Evolutionary conservation across 2,113 vertebrate species (phyloP).

Genomic region (Cranoglanis bouderius): DNA sequence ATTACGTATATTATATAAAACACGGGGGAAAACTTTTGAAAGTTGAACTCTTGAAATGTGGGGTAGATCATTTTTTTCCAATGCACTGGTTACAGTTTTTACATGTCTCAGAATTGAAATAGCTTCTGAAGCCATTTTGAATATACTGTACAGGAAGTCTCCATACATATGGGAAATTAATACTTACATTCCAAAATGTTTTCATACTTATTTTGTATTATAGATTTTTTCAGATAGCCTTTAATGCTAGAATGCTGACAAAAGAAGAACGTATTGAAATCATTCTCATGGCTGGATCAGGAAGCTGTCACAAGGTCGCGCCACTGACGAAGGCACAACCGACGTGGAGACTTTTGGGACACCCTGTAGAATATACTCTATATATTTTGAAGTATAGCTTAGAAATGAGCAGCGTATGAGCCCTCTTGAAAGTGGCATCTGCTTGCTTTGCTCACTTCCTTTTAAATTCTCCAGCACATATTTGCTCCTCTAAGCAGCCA

Average conservation of each 20-base stretch:
- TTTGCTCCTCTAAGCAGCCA: background rate
- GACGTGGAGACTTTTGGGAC: no score
- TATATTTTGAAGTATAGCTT: background rate
- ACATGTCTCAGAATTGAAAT: background rate
- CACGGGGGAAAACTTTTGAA: background rate
- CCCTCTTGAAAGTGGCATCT: background rate
- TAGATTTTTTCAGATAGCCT: no score
- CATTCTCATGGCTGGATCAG: no score
- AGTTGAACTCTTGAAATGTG: background rate
- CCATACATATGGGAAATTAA: no score
- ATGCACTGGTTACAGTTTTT: background rate
- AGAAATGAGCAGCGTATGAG: background rate
- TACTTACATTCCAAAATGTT: no score
- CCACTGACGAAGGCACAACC: no score
- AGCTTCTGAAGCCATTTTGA: background rate
- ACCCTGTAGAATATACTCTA: background rate
- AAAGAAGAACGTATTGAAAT: no score
- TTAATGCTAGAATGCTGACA: no score
- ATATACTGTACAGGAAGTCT: background rate
- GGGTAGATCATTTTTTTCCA: background rate
- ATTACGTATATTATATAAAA: background rate
- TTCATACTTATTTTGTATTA: no score
- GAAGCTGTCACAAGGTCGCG: no score
- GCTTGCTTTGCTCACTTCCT: background rate
- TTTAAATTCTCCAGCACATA: no score